A percentile compares a stretch with the other conserved stretches of the same genome.
Evolutionary conservation across 2,888 invertebrate genomes (phyloP).

Genomic region (Xanthia togata): DNA sequence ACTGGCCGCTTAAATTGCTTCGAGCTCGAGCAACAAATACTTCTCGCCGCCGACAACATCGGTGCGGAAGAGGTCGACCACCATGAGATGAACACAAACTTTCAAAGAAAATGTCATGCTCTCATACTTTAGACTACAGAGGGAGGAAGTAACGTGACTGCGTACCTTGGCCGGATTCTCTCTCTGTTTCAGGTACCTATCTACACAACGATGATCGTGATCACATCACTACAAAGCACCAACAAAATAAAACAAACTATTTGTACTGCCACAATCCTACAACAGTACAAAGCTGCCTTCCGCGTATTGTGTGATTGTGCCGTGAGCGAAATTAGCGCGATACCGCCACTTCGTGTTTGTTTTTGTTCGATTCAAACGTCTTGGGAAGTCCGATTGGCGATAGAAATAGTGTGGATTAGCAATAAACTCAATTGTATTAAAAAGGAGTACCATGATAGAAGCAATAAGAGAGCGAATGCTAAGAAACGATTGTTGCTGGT

Average conservation of each 20-base stretch:
- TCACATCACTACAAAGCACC: constrained; percentile 18
- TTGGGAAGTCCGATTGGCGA: constrained; percentile 79
- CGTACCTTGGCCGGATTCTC: background rate
- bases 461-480: background rate
- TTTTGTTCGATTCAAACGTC: constrained; percentile 77
- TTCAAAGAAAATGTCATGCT: background rate
- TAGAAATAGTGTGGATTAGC: constrained; percentile 60
- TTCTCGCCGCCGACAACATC: background rate
- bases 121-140: background rate
- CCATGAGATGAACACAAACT: background rate
- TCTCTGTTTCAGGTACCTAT: background rate
- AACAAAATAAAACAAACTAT: constrained; percentile 35
- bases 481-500: background rate
- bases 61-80: too few relatives aligned
- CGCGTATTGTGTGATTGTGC: constrained; percentile 84
- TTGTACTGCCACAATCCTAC: constrained; percentile 39
- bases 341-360: constrained; percentile 75
- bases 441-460: background rate
- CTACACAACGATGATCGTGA: constrained; percentile 9
- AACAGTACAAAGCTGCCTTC: constrained; percentile 74
- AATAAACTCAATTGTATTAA: background rate
- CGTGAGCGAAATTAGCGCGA: constrained; percentile 81
- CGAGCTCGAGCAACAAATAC: background rate
- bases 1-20: background rate
- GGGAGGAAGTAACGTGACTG: background rate